These are phyloP conservation scores for Sinocyclocheilus anshuiensis DNA, from an alignment of 2,113 vertebrate species.

Conservation along the genomic window DNA sequence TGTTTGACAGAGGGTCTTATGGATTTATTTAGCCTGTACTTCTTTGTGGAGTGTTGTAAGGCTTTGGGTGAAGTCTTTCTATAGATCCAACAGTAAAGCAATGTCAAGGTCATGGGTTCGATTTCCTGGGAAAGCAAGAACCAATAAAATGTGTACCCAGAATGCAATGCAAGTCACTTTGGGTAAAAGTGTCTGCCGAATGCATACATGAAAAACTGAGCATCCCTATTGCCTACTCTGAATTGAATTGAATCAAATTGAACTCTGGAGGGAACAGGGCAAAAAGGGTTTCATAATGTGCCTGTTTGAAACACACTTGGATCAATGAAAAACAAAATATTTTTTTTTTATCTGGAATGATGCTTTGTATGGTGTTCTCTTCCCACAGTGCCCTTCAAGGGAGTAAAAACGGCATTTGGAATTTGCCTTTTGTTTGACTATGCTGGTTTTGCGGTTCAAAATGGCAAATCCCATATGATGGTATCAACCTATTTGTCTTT, in stretches of 20 bases:
- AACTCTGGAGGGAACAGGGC: background rate
- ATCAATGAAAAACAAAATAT: background rate
- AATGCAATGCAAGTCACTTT: background rate
- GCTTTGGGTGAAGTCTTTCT: background rate
- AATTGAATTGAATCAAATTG: background rate
- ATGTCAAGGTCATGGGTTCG: background rate
- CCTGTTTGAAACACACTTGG: background rate
- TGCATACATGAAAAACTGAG: background rate
- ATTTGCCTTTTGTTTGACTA: background rate
- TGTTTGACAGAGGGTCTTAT: background rate
- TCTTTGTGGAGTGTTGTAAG: background rate
- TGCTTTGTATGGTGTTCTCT: background rate
- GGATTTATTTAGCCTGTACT: background rate
- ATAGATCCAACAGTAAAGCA: background rate
- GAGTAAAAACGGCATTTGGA: background rate
- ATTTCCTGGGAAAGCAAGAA: background rate
- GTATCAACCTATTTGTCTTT: constrained; percentile 19
- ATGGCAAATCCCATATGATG: background rate
- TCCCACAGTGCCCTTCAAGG: background rate
- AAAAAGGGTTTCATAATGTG: background rate
- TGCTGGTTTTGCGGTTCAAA: background rate
- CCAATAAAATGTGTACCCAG: background rate
- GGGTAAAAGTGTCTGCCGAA: background rate
- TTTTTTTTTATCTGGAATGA: background rate
- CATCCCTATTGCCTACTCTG: too few species aligned